Evolutionary conservation across 1,140 invertebrate genomes (phyloP), one percentile per base, ranked within the genome.

Genomic region (Pemphigus obesinymphae): DNA sequence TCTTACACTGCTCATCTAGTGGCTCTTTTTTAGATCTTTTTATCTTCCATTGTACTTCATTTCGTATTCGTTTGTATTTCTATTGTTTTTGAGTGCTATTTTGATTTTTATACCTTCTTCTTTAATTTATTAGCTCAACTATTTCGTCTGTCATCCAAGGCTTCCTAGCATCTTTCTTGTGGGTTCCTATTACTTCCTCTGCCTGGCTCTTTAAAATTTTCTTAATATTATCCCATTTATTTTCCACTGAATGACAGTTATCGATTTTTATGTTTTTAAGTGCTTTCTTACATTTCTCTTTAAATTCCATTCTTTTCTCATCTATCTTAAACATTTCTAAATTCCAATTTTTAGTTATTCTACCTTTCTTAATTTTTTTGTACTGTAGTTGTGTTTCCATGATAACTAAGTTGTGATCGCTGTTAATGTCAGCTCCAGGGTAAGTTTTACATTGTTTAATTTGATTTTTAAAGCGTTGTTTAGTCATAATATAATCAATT

Each of bases 401-500:
- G n/a, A n/a, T n/a, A n/a, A n/a, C n/a, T n/a, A n/a, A n/a, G n/a
- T n/a, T n/a, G n/a, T n/a, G n/a, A n/a, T n/a, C n/a, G n/a, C n/a
- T n/a, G n/a, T n/a, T n/a, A n/a, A n/a, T n/a, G n/a, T n/a, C n/a
- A n/a, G n/a, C n/a, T n/a, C n/a, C n/a, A n/a, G n/a, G n/a, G n/a
- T n/a, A n/a, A n/a, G n/a, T n/a, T n/a, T n/a, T n/a, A n/a, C n/a
- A n/a, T n/a, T n/a, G n/a, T n/a, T n/a, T n/a, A n/a, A n/a, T n/a
- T n/a, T n/a, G n/a, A n/a, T n/a, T n/a, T n/a, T n/a, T n/a, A n/a
- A n/a, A n/a, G n/a, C 55, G 31, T 82, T 82, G 4, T n/a, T 85
- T 85, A 1, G 85, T 84, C 15, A 48, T 50, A 1, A 87, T 84
- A 55, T 84, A 87, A 73, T 86, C 85, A 45, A 86, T 87, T 82